Evolutionary conservation across 2,113 vertebrate genomes (phyloP), one percentile per base, ranked within the genome.

Genomic region (Rhineura floridana): DNA sequence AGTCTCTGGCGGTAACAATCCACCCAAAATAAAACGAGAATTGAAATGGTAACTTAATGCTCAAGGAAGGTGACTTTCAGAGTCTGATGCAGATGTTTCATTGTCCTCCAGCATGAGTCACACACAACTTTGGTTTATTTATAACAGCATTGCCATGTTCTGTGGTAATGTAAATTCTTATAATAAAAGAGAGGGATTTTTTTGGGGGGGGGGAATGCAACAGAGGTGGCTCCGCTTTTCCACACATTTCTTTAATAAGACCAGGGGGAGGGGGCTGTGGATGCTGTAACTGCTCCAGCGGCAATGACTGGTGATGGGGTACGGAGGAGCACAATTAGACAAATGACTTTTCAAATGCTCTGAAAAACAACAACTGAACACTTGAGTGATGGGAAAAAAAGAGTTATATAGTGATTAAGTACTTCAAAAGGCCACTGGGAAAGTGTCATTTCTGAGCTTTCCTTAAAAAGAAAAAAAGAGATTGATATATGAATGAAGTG

Each of bases 151-250:
- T 84, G 76, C 17, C 0, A 2, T 77, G 72, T 86, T 82, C 73
- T 93, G 15, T 33, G 85, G 73, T 86, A 93, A 94, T 90, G 42
- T 80, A 90, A 94, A 91, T 90, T 3, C 55, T 90, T 72, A 28
- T 69, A 84, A 87, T 90, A 81, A 86, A 89, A 84, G 15, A 81
- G 2, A 84, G 75, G 33, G 73, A 85, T 7, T 19, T n/a, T n/a
- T n/a, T n/a, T n/a, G 36, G 3, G 25, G 3, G 0, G 8, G n/a
- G 1, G 77, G 55, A 33, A 65, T 30, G 62, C 3, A 87, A 33
- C 55, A 91, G 33, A 44, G 59, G 3, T 55, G 42, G 21, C 15
- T 88, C 52, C 86, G 52, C 7, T 89, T 88, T 92, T 84, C 13
- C 7, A 84, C 13, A 39, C 6, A 69, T 75, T 81, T 90, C 91